Evolutionary conservation across 2,797 vertebrate genomes (phyloP).

Genomic region (Thripadectes ignobilis): DNA sequence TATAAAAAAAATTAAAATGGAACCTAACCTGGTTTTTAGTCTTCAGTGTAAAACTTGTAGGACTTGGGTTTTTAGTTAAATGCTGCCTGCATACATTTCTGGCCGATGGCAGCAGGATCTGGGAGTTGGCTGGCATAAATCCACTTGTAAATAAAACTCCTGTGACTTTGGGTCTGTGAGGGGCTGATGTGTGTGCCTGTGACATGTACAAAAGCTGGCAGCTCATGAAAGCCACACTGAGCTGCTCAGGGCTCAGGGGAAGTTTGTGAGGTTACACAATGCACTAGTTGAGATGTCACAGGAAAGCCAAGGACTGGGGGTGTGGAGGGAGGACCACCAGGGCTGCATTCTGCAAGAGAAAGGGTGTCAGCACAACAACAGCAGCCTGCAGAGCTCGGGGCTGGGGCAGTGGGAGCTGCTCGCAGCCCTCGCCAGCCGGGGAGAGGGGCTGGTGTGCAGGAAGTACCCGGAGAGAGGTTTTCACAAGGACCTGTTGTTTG

Average conservation of each 20-base stretch:
- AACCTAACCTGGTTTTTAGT: neutral
- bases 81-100: neutral
- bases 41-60: neutral
- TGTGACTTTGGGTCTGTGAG: neutral
- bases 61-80: neutral
- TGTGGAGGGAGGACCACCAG: neutral
- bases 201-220: neutral
- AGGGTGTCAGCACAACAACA: neutral
- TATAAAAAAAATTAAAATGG: neutral
- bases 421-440: accelerated
- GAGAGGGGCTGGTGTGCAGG: neutral
- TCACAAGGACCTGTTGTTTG: conserved; percentile 58
- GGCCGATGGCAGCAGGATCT: neutral
- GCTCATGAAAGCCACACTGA: neutral
- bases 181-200: neutral
- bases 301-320: neutral
- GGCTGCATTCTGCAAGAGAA: neutral
- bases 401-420: neutral
- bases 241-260: neutral
- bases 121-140: neutral
- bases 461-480: conserved; percentile 1
- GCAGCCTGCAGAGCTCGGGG: neutral
- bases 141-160: neutral
- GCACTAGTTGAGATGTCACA: neutral
- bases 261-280: neutral